Conservation (phyloP, 2,113 vertebrate genomes). For the Vidua macroura region DNA sequence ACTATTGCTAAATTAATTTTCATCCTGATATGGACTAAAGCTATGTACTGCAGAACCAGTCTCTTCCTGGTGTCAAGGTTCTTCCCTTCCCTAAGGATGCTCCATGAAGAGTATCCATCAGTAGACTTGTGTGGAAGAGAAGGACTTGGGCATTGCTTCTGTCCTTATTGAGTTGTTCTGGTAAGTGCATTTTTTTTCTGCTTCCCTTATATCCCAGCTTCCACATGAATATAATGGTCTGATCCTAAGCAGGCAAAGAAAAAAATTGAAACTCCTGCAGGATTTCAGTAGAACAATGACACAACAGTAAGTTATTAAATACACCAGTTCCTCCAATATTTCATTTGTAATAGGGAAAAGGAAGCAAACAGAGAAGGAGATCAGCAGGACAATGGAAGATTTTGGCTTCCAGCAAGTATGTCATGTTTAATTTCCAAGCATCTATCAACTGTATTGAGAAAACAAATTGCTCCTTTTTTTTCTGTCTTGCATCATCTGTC, state of each 20-base stretch:
- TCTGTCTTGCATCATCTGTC: not conserved
- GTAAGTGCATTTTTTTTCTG: not conserved
- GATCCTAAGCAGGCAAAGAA: not conserved
- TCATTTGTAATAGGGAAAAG: not conserved
- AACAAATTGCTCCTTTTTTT: not conserved
- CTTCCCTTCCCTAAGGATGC: not conserved
- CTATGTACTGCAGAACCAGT: not conserved
- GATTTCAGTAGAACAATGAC: not conserved
- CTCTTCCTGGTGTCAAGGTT: not conserved
- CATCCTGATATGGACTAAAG: not conserved
- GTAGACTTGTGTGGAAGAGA: not conserved
- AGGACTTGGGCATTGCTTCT: not conserved
- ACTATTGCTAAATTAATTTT: not conserved
- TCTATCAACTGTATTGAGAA: not conserved
- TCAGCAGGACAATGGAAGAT: not conserved
- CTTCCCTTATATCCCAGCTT: not conserved
- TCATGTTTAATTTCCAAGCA: not conserved
- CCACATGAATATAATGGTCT: not conserved
- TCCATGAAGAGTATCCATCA: not conserved
- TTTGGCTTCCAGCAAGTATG: constrained; percentile 1
- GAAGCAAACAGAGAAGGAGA: not conserved
- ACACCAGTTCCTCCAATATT: not conserved
- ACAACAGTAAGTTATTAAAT: not conserved
- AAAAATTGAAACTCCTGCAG: not conserved
- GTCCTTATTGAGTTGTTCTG: not conserved